Base-by-base conservation (phyloP, 2,888 invertebrate genomes). In the Troglohyphantes excavatus region DNA sequence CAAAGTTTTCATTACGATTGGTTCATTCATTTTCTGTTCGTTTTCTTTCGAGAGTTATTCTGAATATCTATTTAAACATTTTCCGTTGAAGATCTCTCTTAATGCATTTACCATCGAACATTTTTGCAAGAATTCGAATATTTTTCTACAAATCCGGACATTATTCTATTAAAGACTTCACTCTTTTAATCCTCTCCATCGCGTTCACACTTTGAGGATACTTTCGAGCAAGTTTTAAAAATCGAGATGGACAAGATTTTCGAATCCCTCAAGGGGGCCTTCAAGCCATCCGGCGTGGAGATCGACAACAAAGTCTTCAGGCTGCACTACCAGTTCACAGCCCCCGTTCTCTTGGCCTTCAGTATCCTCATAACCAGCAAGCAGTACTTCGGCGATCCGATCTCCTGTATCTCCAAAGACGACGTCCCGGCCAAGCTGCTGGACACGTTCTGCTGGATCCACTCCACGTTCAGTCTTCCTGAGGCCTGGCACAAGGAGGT, bases 301-400 rank as follows among this genome's bases (percentile, higher is more conserved):
- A 98, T 98, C 94, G 98, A 98, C 95, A 98, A 98, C 95, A 97
- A 97, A 95, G 96, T 98, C 92, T 98, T 98, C 93, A 96, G 97
- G 79, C 95, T 98, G 93, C 98, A 98, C 94, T 98, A 98, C 95
- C 98, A 97, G 94, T 97, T 96, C 92, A 98, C 98, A 92, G 97
- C 97, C 92, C 96, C 96, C 73, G 95, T 96, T 73, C 94, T 99
- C 93, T 96, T 98, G 92, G 97, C 98, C 91, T 91, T 91, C 68
- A 90, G 89, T 19, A 17, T 91, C 13, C 19, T 90, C 13, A 86
- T 88, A 11, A 86, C 33, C 33, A 33, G 88, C 33, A 68, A 82
- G 17, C 91, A 91, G 19, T 86, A 91, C 53, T 90, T 91, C 19
- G 91, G 91, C 5, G 91, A 91, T 23, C 90, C 90, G 11, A 91